Percentiles rank a stretch among this genome's conserved stretches.
phyloP scores from a whole-genome alignment of 1,140 invertebrate species.

The Anthonomus grandis region DNA sequence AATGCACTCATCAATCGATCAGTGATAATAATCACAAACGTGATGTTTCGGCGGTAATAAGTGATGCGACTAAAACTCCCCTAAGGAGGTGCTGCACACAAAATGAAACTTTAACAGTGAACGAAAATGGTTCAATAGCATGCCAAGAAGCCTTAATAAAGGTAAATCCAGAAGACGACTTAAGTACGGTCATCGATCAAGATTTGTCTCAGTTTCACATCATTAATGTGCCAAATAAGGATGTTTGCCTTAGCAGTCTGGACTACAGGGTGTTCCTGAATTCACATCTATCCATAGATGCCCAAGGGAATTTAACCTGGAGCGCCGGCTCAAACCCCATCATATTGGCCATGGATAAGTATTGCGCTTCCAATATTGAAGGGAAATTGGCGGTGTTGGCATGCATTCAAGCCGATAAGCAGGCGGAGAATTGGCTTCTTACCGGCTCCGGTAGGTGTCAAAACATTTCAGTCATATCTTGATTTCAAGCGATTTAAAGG shows the following conservation, averaged over 20 bases:
- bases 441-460: too few relatives aligned
- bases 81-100: too few relatives aligned
- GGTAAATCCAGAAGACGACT: background rate
- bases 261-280: background rate
- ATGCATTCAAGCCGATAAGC: too few relatives aligned
- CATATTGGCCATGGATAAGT: background rate
- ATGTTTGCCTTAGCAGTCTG: background rate
- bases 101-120: too few relatives aligned
- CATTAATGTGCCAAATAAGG: background rate
- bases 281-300: background rate
- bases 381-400: slow-evolving; percentile 4
- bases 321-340: background rate
- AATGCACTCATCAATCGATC: too few relatives aligned
- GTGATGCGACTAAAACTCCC: too few relatives aligned
- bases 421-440: too few relatives aligned
- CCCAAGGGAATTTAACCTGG: background rate
- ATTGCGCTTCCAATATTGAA: slow-evolving; percentile 2
- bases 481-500: too few relatives aligned
- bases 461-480: too few relatives aligned
- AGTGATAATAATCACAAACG: too few relatives aligned
- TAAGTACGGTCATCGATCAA: background rate
- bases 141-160: background rate
- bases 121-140: background rate
- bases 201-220: slow-evolving; percentile 1
- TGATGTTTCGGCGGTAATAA: too few relatives aligned